Base-by-base conservation (phyloP, 2,113 vertebrate genomes). In the Peucedramus taeniatus region DNA sequence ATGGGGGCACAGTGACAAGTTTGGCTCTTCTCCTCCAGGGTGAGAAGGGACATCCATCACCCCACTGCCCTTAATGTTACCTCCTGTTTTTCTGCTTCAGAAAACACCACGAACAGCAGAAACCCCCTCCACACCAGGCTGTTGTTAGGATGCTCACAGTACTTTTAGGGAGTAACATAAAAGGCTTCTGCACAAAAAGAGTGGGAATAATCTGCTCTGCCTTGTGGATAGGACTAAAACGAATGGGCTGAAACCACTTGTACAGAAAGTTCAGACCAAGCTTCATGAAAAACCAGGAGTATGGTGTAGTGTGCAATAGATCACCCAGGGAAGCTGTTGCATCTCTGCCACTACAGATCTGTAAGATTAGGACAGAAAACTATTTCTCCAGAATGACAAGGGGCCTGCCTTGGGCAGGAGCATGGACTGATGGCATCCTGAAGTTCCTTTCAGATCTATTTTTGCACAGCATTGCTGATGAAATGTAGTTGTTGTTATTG, bases 61-160 rank as follows among this genome's bases (percentile, higher is more conserved):
- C 50, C 74, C 72, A 9, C 2, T n/a, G 56, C 11, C 72, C 56
- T 61, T 10, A 22, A 63, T 13, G 11, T 49, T 19, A 33, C 37
- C 33, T 64, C 33, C 70, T 47, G 19, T 18, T 74, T 74, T 61
- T 59, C 50, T 78, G 51, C 39, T 54, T 54, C 50, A 24, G 2
- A 2, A n/a, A 44, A 64, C 10, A 44, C 9, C 27, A 63, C 0
- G 1, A 20, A 33, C 7, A 86, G 35, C 14, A 9, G 2, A 61
- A 61, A 17, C 3, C 2, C 10, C 17, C 56, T 57, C 15, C 9
- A 16, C 3, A 2, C 20, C 14, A 2, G 31, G 35, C 64, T 70
- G 9, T 51, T n/a, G n/a, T 81, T 33, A 35, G 33, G 33, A 80
- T 21, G 47, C 11, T 75, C 21, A 56, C 15, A 24, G 27, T 37